Evolutionary conservation across 2,888 invertebrate genomes (phyloP).

Genomic region (Bursaphelenchus okinawaensis): DNA sequence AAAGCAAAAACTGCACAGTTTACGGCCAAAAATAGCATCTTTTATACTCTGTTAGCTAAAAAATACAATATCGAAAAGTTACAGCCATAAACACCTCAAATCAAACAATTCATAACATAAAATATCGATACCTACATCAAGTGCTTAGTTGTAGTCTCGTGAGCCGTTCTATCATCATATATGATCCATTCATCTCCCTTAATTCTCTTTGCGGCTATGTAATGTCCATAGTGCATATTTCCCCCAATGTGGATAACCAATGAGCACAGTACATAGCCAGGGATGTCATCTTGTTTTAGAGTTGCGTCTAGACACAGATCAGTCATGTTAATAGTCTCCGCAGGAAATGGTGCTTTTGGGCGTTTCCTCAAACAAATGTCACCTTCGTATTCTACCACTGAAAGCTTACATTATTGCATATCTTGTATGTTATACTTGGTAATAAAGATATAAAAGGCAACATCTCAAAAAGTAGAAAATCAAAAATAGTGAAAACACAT

Average conservation of each 20-base stretch:
- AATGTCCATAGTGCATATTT: constrained; percentile 13
- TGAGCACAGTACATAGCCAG: constrained; percentile 5
- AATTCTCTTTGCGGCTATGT: constrained; percentile 1
- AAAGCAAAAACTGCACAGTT: too few species aligned
- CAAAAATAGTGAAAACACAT: too few species aligned
- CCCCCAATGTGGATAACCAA: constrained; percentile 12
- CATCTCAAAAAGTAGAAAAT: too few species aligned
- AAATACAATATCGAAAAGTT: too few species aligned
- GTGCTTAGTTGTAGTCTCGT: neutral
- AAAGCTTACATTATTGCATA: too few species aligned
- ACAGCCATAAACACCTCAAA: too few species aligned
- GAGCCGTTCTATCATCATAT: neutral
- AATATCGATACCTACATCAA: neutral
- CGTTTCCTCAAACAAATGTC: neutral
- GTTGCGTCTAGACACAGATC: neutral
- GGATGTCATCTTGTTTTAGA: neutral
- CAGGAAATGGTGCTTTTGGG: neutral
- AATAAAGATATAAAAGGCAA: too few species aligned
- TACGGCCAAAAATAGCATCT: too few species aligned
- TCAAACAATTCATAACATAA: neutral
- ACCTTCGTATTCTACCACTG: neutral
- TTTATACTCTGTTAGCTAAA: too few species aligned
- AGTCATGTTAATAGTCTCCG: neutral
- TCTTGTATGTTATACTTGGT: too few species aligned
- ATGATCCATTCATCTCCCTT: neutral